A percentile compares a stretch with the other conserved stretches of the same genome.
Evolutionary conservation across 2,797 vertebrate species (phyloP).

Genomic region (Enteromius anoplus): DNA sequence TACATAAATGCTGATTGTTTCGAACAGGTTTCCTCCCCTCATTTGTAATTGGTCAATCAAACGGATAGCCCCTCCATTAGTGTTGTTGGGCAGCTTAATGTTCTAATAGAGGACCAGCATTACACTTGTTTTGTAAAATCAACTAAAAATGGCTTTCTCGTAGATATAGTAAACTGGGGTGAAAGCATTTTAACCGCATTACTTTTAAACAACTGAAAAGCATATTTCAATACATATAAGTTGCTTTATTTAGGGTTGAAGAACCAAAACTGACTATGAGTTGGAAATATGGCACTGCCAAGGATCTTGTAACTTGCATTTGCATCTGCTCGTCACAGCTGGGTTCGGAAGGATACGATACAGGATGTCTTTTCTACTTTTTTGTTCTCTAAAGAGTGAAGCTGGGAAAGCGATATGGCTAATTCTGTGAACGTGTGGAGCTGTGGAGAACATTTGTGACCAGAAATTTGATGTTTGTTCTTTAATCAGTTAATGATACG

Average conservation of each 20-base stretch:
- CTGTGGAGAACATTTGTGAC: neutral
- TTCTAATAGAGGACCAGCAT: neutral
- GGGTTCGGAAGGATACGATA: neutral
- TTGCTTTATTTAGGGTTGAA: constrained; percentile 12
- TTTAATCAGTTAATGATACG: constrained; percentile 28
- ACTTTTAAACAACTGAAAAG: neutral
- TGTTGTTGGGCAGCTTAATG: too few species aligned
- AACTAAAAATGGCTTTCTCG: neutral
- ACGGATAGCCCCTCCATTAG: neutral
- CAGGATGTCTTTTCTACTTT: constrained; percentile 38
- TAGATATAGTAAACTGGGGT: neutral
- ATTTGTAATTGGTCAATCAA: neutral
- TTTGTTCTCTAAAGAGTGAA: constrained; percentile 35
- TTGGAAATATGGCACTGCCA: neutral
- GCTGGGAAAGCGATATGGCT: neutral
- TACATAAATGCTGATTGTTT: neutral
- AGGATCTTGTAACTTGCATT: neutral
- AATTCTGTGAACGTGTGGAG: constrained; percentile 1
- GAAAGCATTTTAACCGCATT: neutral
- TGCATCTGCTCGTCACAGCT: constrained; percentile 1
- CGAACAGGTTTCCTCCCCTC: neutral
- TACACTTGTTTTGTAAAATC: neutral
- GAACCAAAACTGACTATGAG: neutral
- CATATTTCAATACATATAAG: neutral
- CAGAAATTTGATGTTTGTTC: constrained; percentile 24